Base-by-base conservation (phyloP, 1,140 invertebrate species). In the Musca vetustissima region DNA sequence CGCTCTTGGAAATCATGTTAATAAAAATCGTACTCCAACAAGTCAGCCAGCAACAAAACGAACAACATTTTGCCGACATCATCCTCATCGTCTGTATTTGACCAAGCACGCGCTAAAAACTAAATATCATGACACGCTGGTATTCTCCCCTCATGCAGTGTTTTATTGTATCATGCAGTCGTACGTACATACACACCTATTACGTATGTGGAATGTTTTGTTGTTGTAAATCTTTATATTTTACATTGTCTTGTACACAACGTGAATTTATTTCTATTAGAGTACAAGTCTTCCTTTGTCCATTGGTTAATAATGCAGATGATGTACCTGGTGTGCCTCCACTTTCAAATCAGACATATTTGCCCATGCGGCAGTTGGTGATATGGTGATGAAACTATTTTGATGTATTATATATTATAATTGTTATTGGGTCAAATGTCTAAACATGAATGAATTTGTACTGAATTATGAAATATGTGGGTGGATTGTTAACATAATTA, bases 1-100 rank as follows among this genome's bases (percentile, higher is more conserved):
- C 55, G n/a, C 55, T 28, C 24, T 25, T 59, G 55, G 55, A 59
- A 59, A 59, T 59, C 55, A 17, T 59, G 55, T 59, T 59, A 59
- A 59, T 59, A 59, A 59, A 28, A 25, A 59, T n/a, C 4, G 55
- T 17, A 22, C 15, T 43, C 13, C 36, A 43, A 43, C 36, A 43
- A 4, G 13, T 43, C 36, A 13, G 36, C 4, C 36, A 43, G 13
- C 36, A 32, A 32, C 25, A 59, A 28, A 32, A 28, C n/a, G 15
- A 32, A 28, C 9, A n/a, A 17, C 21, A n/a, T 28, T n/a, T n/a
- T 32, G 28, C 55, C 25, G 25, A 9, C 17, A 4, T 21, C 17
- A 52, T 52, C 21, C 4, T 52, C 49, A 21, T 19, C 49, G 13
- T 52, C 17, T 52, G 17, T 7, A 52, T 52, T 17, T 21, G 49